Conservation (phyloP, 2,888 invertebrate species). For the Chelonus formosanus region DNA sequence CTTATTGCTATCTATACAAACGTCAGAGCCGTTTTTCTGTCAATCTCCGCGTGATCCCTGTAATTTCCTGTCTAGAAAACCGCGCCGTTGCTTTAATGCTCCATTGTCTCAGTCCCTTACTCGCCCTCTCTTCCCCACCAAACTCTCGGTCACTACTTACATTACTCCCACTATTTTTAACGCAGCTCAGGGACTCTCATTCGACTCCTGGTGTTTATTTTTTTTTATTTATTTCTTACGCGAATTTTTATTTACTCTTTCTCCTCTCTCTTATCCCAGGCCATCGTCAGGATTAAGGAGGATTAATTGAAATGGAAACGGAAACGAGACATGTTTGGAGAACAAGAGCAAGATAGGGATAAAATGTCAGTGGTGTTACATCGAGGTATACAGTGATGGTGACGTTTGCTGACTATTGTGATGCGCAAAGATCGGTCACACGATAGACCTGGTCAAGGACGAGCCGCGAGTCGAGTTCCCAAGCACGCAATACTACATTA, state of each 20-base stretch:
- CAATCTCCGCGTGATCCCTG: slow-evolving; percentile 64
- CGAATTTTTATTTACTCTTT: too few relatives aligned
- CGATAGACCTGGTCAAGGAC: slow-evolving; percentile 65
- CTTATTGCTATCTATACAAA: slow-evolving; percentile 30
- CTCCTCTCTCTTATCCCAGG: too few relatives aligned
- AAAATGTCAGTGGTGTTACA: too few relatives aligned
- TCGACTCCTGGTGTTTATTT: slow-evolving; percentile 4
- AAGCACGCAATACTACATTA: slow-evolving; percentile 49
- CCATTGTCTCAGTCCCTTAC: slow-evolving; percentile 59
- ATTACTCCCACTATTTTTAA: slow-evolving; percentile 59
- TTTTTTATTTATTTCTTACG: too few relatives aligned
- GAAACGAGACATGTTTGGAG: slow-evolving; percentile 41
- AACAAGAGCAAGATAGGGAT: slow-evolving; percentile 4
- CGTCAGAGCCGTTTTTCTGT: slow-evolving; percentile 60
- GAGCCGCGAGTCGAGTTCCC: slow-evolving; percentile 59
- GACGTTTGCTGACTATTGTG: slow-evolving; percentile 52
- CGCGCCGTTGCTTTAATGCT: slow-evolving; percentile 63
- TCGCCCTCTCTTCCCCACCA: slow-evolving; percentile 25
- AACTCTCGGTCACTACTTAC: slow-evolving; percentile 31
- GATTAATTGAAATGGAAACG: slow-evolving; percentile 31
- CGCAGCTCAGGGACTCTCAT: slow-evolving; percentile 57
- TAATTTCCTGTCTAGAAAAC: slow-evolving; percentile 65
- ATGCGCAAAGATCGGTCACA: slow-evolving; percentile 63
- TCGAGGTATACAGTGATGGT: slow-evolving; percentile 6
- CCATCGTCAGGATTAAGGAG: too few relatives aligned